Conservation (phyloP, 2,113 vertebrate genomes). For the Forbesichthys papilliferus region DNA sequence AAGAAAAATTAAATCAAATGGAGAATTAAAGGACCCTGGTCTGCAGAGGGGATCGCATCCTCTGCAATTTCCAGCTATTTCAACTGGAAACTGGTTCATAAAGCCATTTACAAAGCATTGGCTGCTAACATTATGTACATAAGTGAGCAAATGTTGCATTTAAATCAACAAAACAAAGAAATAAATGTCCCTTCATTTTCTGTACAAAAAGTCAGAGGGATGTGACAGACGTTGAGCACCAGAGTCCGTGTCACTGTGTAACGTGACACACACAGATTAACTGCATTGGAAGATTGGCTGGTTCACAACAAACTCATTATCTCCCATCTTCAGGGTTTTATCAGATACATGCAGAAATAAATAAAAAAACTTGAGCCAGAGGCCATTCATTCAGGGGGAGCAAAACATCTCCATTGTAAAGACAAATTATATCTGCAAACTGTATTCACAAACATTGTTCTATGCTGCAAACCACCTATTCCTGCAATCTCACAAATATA, state of each 20-base stretch:
- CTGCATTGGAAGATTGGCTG: conserved; percentile 50
- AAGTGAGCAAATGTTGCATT: conserved; percentile 24
- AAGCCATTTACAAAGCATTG: conserved; percentile 64
- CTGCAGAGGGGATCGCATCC: conserved; percentile 12
- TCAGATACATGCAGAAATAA: conserved; percentile 53
- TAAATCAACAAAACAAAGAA: conserved; percentile 35
- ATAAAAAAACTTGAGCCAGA: conserved; percentile 12
- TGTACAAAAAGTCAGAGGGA: conserved; percentile 54
- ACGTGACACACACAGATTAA: conserved; percentile 35
- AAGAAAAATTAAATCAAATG: too few relatives aligned
- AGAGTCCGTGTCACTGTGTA: conserved; percentile 37
- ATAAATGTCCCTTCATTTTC: conserved; percentile 43
- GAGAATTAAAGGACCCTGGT: conserved; percentile 42
- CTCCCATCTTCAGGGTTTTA: conserved; percentile 17
- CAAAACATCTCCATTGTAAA: conserved; percentile 35
- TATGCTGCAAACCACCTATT: conserved; percentile 27
- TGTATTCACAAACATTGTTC: conserved; percentile 37
- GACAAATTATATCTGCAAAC: conserved; percentile 52
- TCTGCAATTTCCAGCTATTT: conserved; percentile 56
- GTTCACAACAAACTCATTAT: conserved; percentile 35
- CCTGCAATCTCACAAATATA: neutral
- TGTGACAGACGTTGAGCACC: conserved; percentile 53
- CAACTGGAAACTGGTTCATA: conserved; percentile 27
- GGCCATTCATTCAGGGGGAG: conserved; percentile 43
- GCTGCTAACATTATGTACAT: conserved; percentile 60